A percentile compares a stretch with the other conserved stretches of the same genome.
phyloP scores from a whole-genome alignment of 2,888 invertebrate species.

The Acrobasis repandana region DNA sequence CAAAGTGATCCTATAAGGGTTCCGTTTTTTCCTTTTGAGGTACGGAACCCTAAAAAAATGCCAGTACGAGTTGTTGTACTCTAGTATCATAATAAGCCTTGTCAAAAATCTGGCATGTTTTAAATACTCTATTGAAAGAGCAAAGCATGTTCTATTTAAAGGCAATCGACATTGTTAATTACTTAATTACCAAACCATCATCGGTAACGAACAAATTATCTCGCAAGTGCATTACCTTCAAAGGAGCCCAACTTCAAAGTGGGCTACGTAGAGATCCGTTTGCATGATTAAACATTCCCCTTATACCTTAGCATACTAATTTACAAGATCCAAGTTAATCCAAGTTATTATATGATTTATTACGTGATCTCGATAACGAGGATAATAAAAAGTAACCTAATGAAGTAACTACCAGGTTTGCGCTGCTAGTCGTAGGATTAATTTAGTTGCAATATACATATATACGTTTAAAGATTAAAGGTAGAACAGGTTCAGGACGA shows the following conservation, averaged over 20 bases:
- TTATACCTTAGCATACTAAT: constrained; percentile 14
- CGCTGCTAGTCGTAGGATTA: background rate
- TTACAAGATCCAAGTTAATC: constrained; percentile 5
- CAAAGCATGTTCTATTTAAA: background rate
- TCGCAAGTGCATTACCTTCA: constrained; percentile 16
- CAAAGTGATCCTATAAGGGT: too few relatives aligned
- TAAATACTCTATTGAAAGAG: background rate
- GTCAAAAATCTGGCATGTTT: background rate
- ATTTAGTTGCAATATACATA: background rate
- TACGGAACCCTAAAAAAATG: too few relatives aligned
- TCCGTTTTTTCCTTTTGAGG: too few relatives aligned
- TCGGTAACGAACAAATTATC: constrained; percentile 14
- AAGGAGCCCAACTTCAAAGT: constrained; percentile 18
- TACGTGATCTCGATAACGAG: background rate
- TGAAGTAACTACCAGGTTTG: background rate
- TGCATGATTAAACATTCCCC: constrained; percentile 14
- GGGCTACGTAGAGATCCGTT: constrained; percentile 7
- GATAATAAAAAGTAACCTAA: constrained; percentile 1
- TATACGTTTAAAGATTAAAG: too few relatives aligned
- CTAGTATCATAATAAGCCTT: too few relatives aligned
- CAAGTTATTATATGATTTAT: constrained; percentile 9
- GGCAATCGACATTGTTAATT: background rate
- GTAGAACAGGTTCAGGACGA: too few relatives aligned
- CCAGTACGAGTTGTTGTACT: too few relatives aligned
- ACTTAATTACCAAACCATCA: constrained; percentile 13